These are phyloP conservation scores for Coendou prehensilis DNA, from an alignment of 2,797 vertebrate species.

Conservation along the genomic window DNA sequence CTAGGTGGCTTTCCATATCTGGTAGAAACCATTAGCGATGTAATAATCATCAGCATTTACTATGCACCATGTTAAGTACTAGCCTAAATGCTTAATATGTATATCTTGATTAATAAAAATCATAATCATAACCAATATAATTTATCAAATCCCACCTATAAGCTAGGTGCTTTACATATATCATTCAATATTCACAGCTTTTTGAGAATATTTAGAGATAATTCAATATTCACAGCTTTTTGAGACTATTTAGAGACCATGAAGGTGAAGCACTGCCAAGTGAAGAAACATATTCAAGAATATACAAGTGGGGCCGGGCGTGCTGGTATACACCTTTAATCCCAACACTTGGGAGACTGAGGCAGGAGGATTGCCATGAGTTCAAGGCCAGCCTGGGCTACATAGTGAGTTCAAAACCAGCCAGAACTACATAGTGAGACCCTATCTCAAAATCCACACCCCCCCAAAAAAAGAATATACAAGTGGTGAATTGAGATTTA, in stretches of 20 bases:
- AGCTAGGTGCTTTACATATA: not conserved
- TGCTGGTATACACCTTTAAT: not conserved
- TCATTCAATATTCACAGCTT: conserved; percentile 10
- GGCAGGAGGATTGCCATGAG: not conserved
- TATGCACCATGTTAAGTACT: not conserved
- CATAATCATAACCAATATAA: not conserved
- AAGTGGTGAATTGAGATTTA: conserved; percentile 40
- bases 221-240: too few relatives aligned
- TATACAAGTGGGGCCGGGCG: not conserved
- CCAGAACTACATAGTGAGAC: not conserved
- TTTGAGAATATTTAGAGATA: conserved; percentile 47
- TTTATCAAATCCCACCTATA: not conserved
- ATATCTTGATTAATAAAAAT: conserved; percentile 41
- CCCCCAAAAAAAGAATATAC: not conserved
- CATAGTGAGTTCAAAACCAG: not conserved
- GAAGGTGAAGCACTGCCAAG: conserved; percentile 29
- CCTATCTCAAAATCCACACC: not conserved
- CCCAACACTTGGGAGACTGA: not conserved
- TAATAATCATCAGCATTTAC: not conserved
- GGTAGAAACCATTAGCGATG: not conserved
- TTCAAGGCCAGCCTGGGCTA: not conserved
- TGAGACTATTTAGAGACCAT: conserved; percentile 14
- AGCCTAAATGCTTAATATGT: not conserved
- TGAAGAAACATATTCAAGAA: not conserved
- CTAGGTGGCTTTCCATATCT: not conserved